phyloP scores from a whole-genome alignment of 2,113 vertebrate genomes.

The Tympanuchus pallidicinctus region DNA sequence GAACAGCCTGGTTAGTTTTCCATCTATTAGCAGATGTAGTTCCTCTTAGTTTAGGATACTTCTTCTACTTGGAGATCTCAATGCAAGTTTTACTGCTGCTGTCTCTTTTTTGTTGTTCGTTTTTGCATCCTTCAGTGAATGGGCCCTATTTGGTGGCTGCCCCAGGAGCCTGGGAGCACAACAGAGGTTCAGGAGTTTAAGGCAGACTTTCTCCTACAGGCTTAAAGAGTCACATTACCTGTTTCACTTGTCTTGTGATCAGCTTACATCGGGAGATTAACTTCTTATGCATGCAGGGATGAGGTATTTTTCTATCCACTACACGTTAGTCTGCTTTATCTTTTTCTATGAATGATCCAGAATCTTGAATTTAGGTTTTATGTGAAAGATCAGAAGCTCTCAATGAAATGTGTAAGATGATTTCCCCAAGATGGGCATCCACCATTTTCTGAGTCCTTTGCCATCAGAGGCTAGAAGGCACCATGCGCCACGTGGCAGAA shows the following conservation, averaged over 20 bases:
- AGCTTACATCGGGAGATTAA: slow-evolving; percentile 47
- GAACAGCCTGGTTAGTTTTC: background rate
- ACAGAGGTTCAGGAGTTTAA: slow-evolving; percentile 26
- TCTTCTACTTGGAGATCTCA: background rate
- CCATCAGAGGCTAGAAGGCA: background rate
- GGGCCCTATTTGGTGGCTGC: background rate
- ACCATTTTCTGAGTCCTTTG: background rate
- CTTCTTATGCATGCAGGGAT: background rate
- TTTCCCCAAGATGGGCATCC: background rate
- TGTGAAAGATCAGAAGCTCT: background rate
- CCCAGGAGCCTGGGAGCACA: background rate
- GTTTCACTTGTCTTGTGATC: slow-evolving; percentile 36
- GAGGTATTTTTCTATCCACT: slow-evolving; percentile 9
- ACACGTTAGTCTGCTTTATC: slow-evolving; percentile 16
- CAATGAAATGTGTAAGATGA: background rate
- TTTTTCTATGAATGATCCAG: slow-evolving; percentile 15
- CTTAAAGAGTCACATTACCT: slow-evolving; percentile 1
- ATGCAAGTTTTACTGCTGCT: background rate
- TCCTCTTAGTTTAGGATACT: background rate
- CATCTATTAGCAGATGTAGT: background rate
- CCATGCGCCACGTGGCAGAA: background rate
- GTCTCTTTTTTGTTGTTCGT: background rate
- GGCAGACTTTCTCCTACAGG: slow-evolving; percentile 6
- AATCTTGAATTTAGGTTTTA: slow-evolving; percentile 9
- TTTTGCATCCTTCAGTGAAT: background rate